Conservation (phyloP, 2,113 vertebrate species). For the Brachyistius frenatus region DNA sequence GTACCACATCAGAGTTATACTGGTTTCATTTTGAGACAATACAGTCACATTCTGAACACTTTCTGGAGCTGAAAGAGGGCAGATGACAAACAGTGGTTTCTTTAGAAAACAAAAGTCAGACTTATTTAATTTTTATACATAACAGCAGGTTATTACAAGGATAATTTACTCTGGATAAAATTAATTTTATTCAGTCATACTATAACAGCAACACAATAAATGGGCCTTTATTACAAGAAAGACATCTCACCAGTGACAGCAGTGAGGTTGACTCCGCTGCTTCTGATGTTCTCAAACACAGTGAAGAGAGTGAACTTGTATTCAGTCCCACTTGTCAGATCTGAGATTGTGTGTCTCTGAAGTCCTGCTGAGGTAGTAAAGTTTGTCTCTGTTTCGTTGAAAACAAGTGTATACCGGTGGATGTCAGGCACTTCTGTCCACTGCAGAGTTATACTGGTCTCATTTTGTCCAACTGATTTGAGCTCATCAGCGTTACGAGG, state of each 20-base stretch:
- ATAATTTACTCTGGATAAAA: too few relatives aligned
- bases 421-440: neutral
- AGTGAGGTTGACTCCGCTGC: conserved; percentile 8
- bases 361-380: accelerated
- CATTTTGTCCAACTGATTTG: neutral
- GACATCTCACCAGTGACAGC: conserved; percentile 40
- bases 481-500: neutral
- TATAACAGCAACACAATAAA: too few relatives aligned
- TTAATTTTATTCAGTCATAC: too few relatives aligned
- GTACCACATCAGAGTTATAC: conserved; percentile 59
- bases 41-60: neutral
- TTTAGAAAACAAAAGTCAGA: neutral
- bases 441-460: conserved; percentile 51
- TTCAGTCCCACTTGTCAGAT: neutral
- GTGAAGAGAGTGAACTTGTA: conserved; percentile 46
- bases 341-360: neutral
- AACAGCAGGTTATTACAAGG: too few relatives aligned
- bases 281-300: conserved; percentile 13
- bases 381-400: accelerated
- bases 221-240: neutral
- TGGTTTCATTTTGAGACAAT: neutral
- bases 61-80: conserved; percentile 1
- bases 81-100: neutral
- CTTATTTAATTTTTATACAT: too few relatives aligned
- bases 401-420: neutral